Evolutionary conservation across 2,113 vertebrate species (phyloP), one percentile per base, ranked within the genome.

Genomic region (Malurus melanocephalus): DNA sequence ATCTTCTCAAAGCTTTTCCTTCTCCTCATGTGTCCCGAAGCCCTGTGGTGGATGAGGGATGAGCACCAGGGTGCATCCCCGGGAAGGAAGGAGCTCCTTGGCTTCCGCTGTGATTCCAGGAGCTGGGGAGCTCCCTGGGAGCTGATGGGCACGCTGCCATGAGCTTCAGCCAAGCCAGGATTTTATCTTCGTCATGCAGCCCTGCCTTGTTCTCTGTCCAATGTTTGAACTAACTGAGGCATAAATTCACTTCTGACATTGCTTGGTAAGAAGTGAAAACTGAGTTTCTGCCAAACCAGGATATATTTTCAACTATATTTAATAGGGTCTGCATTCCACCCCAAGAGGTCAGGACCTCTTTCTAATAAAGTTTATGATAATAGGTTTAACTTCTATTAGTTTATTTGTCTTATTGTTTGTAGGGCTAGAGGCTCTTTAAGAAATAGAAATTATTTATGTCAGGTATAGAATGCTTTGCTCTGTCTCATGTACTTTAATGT

Each of bases 221-320:
- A 16, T 74, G 92, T 91, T 87, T 93, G 92, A 95, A 81, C 88
- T 91, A 86, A 86, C 40, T 5, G n/a, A 93, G 84, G 74, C 90
- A 84, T 87, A 93, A 86, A 93, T 94, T 93, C 74, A 87, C 48
- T 66, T 80, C 87, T 71, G 72, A 61, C 89, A 87, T 64, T 80
- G 85, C 35, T 67, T 53, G 79, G 89, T 67, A 74, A 89, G 76
- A 67, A 87, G 57, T 57, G 62, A 91, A 72, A 88, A 87, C 92
- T 75, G 19, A 75, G 78, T 91, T 94, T 91, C 71, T 95, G 83
- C 78, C 80, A 90, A 80, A 53, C 20, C 0, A 7, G 64, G 62
- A 68, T 81, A 19, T 85, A 80, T 88, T 88, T 88, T 87, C 71
- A 67, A 6, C 73, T 80, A 1, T 73, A 49, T 93, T 88, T 84